These are phyloP conservation scores for Enteromius viviparus DNA, from an alignment of 2,797 vertebrate species.

Conservation along the genomic window DNA sequence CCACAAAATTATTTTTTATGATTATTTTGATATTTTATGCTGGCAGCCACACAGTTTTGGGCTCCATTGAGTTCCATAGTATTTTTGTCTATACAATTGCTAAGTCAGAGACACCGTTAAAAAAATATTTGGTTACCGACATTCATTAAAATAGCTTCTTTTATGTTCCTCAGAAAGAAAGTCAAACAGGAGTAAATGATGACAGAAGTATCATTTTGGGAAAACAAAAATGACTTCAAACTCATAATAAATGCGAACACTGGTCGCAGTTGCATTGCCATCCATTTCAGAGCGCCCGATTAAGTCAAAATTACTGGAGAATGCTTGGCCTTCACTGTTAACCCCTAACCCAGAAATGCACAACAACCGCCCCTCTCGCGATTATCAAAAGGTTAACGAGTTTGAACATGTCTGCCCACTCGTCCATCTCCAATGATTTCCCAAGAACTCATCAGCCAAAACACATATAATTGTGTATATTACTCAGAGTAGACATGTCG, in stretches of 20 bases:
- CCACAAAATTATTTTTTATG: neutral
- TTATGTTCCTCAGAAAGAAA: neutral
- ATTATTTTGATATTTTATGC: neutral
- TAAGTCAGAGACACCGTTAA: neutral
- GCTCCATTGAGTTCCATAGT: neutral
- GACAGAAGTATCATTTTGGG: neutral
- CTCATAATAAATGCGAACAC: neutral
- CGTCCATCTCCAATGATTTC: slow-evolving; percentile 41
- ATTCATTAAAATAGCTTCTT: neutral
- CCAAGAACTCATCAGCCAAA: slow-evolving; percentile 43
- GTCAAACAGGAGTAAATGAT: neutral
- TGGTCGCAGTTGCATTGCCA: neutral
- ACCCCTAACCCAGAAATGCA: slow-evolving; percentile 34
- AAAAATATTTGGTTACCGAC: neutral
- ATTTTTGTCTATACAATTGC: no score
- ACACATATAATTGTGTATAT: slow-evolving; percentile 42
- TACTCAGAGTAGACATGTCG: slow-evolving; percentile 6
- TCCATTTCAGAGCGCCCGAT: neutral
- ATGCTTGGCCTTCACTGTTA: slow-evolving; percentile 16
- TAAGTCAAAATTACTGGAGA: slow-evolving; percentile 17
- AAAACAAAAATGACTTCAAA: neutral
- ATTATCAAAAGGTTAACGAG: slow-evolving; percentile 35
- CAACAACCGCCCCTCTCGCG: neutral
- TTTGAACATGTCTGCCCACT: slow-evolving; percentile 42
- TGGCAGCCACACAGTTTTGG: neutral